Conservation (phyloP, 2,113 vertebrate genomes). For the Burhinus bistriatus region DNA sequence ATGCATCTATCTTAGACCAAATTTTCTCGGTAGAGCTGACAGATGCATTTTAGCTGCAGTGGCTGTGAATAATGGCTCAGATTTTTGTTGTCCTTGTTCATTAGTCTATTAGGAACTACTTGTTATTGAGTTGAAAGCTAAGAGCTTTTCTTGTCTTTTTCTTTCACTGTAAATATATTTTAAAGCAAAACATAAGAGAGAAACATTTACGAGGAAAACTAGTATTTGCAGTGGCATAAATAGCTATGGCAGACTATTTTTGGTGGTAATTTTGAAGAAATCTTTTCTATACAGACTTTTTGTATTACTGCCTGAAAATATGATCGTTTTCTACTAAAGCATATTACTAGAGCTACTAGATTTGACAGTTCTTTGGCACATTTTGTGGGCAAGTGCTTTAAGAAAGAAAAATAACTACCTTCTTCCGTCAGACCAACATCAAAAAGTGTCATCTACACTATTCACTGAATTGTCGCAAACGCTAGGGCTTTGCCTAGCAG, state of each 20-base stretch:
- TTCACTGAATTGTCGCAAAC: background rate
- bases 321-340: background rate
- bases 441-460: background rate
- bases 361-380: conserved; percentile 12
- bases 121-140: background rate
- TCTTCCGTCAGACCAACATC: background rate
- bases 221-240: background rate
- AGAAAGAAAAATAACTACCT: background rate
- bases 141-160: background rate
- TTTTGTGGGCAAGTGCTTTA: background rate
- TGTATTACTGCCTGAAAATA: background rate
- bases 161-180: background rate
- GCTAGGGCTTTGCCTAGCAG: background rate
- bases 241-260: background rate
- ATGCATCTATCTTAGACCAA: background rate
- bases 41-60: background rate
- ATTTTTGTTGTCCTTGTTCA: conserved; percentile 1
- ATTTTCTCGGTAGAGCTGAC: background rate
- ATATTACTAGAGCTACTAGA: background rate
- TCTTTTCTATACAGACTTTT: background rate
- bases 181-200: background rate
- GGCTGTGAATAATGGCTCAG: background rate
- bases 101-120: background rate
- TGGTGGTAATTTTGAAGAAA: background rate
- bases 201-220: background rate